Percentiles rank a stretch among this genome's conserved stretches.
Conservation (phyloP, 2,113 vertebrate species). For the Caretta caretta region DNA sequence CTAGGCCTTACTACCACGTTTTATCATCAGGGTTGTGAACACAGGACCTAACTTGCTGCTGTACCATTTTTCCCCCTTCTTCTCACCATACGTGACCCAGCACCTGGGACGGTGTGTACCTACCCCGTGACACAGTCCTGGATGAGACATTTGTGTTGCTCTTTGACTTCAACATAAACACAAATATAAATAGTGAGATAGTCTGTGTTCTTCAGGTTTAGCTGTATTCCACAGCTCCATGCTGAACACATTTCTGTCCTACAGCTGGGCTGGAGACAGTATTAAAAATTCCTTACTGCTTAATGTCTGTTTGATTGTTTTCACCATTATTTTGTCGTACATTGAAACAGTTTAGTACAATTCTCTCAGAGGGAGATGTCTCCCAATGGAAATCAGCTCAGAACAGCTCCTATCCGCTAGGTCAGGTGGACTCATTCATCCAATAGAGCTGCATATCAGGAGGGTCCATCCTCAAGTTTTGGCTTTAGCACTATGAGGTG, state of each 20-base stretch:
- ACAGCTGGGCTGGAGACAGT: neutral
- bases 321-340: neutral
- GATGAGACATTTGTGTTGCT: neutral
- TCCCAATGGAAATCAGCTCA: neutral
- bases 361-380: neutral
- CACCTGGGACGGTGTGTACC: too few species aligned
- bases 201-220: neutral
- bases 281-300: neutral
- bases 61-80: too few species aligned
- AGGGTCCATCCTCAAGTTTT: neutral
- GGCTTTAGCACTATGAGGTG: neutral
- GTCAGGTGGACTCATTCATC: neutral
- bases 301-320: neutral
- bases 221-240: neutral
- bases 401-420: neutral
- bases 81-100: too few species aligned
- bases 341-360: neutral
- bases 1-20: too few species aligned
- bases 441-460: neutral
- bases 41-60: too few species aligned
- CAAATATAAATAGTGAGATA: neutral
- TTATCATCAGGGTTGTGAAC: too few species aligned
- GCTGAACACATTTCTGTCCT: neutral
- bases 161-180: neutral
- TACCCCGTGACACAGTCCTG: neutral